phyloP scores from a whole-genome alignment of 2,797 vertebrate species.

The Scarus forsteni region DNA sequence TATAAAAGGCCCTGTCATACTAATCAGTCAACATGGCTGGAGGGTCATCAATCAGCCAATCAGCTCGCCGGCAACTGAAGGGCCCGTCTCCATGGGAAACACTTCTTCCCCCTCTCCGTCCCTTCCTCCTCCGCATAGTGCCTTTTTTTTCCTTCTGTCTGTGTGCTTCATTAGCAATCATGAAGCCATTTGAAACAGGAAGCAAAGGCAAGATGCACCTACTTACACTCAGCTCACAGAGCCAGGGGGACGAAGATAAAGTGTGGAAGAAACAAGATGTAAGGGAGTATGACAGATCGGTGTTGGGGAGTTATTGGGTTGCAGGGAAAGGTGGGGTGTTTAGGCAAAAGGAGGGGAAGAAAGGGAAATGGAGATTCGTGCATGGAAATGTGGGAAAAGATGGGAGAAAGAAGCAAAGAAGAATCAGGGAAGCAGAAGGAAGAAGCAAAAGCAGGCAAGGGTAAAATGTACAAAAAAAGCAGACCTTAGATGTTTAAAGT shows the following conservation, averaged over 20 bases:
- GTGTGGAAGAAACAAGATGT: slow-evolving; percentile 23
- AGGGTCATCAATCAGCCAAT: slow-evolving; percentile 73
- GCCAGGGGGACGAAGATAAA: slow-evolving; percentile 24
- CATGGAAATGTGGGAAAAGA: slow-evolving; percentile 21
- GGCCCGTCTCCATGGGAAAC: slow-evolving; percentile 68
- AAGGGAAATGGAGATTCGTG: neutral
- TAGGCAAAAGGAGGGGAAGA: neutral
- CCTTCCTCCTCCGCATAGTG: slow-evolving; percentile 47
- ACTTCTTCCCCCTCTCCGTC: slow-evolving; percentile 39
- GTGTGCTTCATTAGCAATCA: slow-evolving; percentile 76
- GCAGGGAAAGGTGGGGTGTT: slow-evolving; percentile 1
- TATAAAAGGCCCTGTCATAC: slow-evolving; percentile 61
- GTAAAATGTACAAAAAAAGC: neutral
- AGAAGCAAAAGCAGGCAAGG: neutral
- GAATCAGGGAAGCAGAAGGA: neutral
- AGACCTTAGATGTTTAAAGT: neutral
- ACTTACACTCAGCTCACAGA: slow-evolving; percentile 58
- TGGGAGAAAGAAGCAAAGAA: neutral
- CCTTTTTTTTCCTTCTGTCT: slow-evolving; percentile 26
- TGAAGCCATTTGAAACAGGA: slow-evolving; percentile 71
- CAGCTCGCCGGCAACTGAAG: slow-evolving; percentile 52
- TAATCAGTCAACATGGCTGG: slow-evolving; percentile 59
- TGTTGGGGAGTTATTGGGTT: slow-evolving; percentile 16
- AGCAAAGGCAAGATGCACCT: slow-evolving; percentile 61
- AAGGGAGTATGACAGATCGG: slow-evolving; percentile 19